Base-by-base conservation (phyloP, 2,888 invertebrate species). In the Aplocera efformata region DNA sequence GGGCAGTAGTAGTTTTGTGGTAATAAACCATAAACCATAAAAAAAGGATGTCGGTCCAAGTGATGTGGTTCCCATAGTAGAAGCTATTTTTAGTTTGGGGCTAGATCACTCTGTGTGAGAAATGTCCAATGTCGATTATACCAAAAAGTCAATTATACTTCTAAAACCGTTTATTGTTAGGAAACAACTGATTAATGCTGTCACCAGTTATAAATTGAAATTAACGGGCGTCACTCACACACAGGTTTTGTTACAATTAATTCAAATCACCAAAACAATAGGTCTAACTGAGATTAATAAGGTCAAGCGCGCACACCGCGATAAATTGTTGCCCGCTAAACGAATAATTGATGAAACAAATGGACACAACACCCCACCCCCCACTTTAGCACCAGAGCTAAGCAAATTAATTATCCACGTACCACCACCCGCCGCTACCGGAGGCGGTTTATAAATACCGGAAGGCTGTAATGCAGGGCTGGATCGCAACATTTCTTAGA, bases 271-370 rank as follows among this genome's bases (percentile, higher is more conserved):
- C 44, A 50, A 60, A 63, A 67, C 61, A 63, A 63, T 63, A 42
- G 46, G 51, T 60, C 62, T 63, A 65, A 58, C 56, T 30, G 50
- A 53, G 62, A 74, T 72, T 70, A 71, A 75, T 74, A 51, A 67
- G 72, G 72, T 64, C 63, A 64, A 62, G 55, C 58, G 59, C 57
- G 53, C 43, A 55, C 43, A 57, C 38, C 60, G 54, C 58, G 60
- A 69, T 74, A 71, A 76, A 76, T 78, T 50, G 55, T 43, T 39
- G 44, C 48, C 60, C 60, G 64, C 62, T 70, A 70, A 74, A 72
- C 74, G 74, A 78, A 77, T 78, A 78, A 81, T 79, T 77, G 78
- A 77, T 78, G 74, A 67, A 68, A 72, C 72, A 73, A 79, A 79
- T 72, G 72, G 64, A 60, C 60, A 58, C 43, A 38, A 42, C 40